A percentile compares a stretch with the other conserved stretches of the same genome.
These are phyloP conservation scores for Harpalus rubripes DNA, from an alignment of 2,888 invertebrate genomes.

Conservation along the genomic window DNA sequence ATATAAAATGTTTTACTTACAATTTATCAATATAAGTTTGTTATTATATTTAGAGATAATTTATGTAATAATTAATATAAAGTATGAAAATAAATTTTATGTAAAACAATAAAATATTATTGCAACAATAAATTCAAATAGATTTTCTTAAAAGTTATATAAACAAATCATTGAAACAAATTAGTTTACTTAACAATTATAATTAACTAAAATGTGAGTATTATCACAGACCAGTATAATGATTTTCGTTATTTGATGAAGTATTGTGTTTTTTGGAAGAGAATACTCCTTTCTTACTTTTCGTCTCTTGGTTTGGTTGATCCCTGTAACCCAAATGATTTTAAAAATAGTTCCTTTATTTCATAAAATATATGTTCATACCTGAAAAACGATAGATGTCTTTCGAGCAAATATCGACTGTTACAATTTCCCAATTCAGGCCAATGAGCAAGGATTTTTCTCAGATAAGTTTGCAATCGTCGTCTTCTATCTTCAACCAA, in stretches of 20 bases:
- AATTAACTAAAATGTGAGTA: constrained; percentile 58
- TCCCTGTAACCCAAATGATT: constrained; percentile 71
- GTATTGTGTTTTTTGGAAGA: constrained; percentile 71
- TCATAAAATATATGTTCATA: constrained; percentile 74
- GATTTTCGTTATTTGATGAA: constrained; percentile 72
- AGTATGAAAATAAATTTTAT: constrained; percentile 59
- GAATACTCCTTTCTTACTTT: constrained; percentile 72
- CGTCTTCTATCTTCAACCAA: constrained; percentile 93
- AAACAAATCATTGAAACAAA: constrained; percentile 27
- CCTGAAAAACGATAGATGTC: constrained; percentile 93
- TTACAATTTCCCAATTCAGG: constrained; percentile 88
- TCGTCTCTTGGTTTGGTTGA: constrained; percentile 72
- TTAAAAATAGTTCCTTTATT: neutral
- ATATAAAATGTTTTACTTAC: constrained; percentile 52
- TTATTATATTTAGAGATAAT: constrained; percentile 9
- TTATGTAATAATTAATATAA: constrained; percentile 41
- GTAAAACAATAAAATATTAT: constrained; percentile 62
- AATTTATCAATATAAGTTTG: constrained; percentile 51
- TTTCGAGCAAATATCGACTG: constrained; percentile 87
- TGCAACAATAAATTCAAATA: constrained; percentile 61
- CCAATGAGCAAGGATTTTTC: constrained; percentile 89
- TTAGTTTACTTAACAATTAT: constrained; percentile 45
- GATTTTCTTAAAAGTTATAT: constrained; percentile 26
- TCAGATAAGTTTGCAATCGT: constrained; percentile 91
- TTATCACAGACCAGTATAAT: constrained; percentile 76